A percentile compares a stretch with the other conserved stretches of the same genome.
Evolutionary conservation across 2,888 invertebrate genomes (phyloP).

Genomic region (Itoplectis maculator): DNA sequence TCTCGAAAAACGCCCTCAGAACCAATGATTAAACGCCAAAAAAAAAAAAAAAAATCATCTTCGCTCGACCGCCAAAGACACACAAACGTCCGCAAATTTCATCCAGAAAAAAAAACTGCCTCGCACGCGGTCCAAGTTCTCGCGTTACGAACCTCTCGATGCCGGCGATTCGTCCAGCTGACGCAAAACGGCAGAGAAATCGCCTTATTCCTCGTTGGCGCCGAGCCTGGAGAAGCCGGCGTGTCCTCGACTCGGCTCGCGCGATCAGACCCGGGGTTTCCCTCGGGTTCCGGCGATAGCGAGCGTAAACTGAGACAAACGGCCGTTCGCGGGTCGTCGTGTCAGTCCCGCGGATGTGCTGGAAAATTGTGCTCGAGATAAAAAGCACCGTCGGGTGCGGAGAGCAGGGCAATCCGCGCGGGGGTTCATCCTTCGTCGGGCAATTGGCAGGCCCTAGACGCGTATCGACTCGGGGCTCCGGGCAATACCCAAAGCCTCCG

Average conservation of each 20-base stretch:
- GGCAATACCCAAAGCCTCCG: constrained; percentile 20
- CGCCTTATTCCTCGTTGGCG: constrained; percentile 4
- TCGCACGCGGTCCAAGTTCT: neutral
- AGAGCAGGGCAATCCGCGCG: neutral
- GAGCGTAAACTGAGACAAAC: neutral
- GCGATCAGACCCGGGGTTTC: neutral
- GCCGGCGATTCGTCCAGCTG: too few relatives aligned
- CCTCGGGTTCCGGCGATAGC: neutral
- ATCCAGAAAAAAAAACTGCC: too few relatives aligned
- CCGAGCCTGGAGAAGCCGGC: neutral
- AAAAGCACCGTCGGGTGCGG: too few relatives aligned
- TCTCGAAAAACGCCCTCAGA: too few relatives aligned
- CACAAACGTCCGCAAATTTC: too few relatives aligned
- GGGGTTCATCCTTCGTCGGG: neutral
- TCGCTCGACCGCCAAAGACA: too few relatives aligned
- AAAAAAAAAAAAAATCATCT: too few relatives aligned
- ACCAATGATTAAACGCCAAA: too few relatives aligned
- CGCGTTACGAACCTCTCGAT: neutral
- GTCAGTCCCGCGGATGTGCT: neutral
- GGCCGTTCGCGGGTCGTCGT: neutral
- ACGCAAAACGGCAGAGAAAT: neutral
- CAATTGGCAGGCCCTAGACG: constrained; percentile 8
- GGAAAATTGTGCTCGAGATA: neutral
- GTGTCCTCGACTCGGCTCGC: too few relatives aligned
- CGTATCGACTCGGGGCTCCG: neutral